Base-by-base conservation (phyloP, 2,113 vertebrate genomes). In the Neotragus moschatus region DNA sequence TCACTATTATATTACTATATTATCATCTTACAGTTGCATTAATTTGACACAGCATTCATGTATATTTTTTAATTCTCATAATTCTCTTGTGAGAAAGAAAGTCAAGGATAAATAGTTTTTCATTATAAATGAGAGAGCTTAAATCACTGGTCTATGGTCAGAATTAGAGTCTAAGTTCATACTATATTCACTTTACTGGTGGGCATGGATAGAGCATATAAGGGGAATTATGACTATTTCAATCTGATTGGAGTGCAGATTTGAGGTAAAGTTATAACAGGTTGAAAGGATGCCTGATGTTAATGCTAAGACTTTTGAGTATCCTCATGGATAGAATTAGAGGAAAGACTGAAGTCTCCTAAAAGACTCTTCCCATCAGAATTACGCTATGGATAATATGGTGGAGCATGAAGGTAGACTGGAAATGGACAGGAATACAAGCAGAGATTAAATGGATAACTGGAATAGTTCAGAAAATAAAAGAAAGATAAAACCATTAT, bases 11-110 rank as follows among this genome's bases (percentile, higher is more conserved):
- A 45, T 53, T 77, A 36, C 84, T 63, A 36, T 66, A 81, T 90
- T 92, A 88, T 28, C 30, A 85, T 92, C 15, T 94, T 81, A 43
- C 3, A 91, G 88, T 94, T 96, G 81, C 58, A 97, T 60, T 84
- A 95, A 58, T 17, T 47, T 82, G 51, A 58, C 6, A 77, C 6
- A 92, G 25, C 14, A 94, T 84, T 96, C 63, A 53, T 73, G 28
- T 84, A 43, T 77, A 7, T 55, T 58, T 96, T 91, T 63, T 26
- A 92, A 94, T 89, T 81, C 77, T 87, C 9, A 33, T 70, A 63
- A 58, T 96, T 91, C 82, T 73, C 19, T 4, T 75, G 12, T 84
- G 58, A 86, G 66, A 63, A 91, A 13, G 23, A 80, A 91, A 91
- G 53, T 8, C 3, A 55, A 66, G 23, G 6, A 79, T 56, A 84